phyloP scores from a whole-genome alignment of 2,888 invertebrate species.

The Stictocephala bisonia region DNA sequence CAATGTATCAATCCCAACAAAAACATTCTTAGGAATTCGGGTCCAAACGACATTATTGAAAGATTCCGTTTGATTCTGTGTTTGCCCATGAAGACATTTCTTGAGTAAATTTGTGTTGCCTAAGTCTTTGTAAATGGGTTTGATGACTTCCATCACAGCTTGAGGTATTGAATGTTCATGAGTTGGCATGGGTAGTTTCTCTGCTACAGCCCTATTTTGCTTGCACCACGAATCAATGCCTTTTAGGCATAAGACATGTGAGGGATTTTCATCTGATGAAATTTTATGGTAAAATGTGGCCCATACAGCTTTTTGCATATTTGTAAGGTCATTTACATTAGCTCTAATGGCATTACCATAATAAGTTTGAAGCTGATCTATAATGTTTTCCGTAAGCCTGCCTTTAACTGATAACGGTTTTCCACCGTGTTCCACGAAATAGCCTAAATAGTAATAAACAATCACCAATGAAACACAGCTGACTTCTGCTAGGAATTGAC shows the following conservation, averaged over 20 bases:
- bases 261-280: conserved; percentile 54
- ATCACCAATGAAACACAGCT: too few species aligned
- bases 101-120: too few species aligned
- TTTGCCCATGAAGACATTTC: too few species aligned
- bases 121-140: too few species aligned
- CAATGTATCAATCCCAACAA: not conserved
- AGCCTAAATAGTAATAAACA: too few species aligned
- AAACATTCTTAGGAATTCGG: too few species aligned
- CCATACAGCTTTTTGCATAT: conserved; percentile 22
- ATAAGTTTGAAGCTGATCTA: not conserved
- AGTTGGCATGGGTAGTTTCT: not conserved
- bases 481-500: too few species aligned
- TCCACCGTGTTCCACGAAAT: too few species aligned
- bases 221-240: conserved; percentile 56
- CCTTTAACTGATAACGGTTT: conserved; percentile 39
- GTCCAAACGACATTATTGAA: too few species aligned
- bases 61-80: too few species aligned
- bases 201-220: not conserved
- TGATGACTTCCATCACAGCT: too few species aligned
- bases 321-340: not conserved
- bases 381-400: not conserved
- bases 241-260: conserved; percentile 53
- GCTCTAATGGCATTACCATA: conserved; percentile 26
- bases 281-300: conserved; percentile 5
- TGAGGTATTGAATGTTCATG: too few species aligned